These are phyloP conservation scores for Zygaena filipendulae DNA, from an alignment of 2,888 invertebrate genomes.

Conservation along the genomic window DNA sequence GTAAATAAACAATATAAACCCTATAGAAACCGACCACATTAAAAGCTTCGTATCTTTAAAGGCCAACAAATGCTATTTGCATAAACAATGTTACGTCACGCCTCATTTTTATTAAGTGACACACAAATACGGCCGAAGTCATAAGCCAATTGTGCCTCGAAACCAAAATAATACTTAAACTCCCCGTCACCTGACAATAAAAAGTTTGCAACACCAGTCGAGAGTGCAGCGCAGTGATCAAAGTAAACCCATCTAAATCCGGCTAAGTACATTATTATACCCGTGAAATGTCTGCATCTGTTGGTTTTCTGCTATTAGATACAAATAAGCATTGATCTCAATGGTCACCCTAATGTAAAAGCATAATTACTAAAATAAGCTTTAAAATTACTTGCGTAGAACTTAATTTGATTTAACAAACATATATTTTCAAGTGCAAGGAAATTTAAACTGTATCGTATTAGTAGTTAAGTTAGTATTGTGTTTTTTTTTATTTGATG, in stretches of 20 bases:
- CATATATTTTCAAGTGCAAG: no score
- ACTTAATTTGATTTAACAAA: no score
- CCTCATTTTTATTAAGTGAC: no score
- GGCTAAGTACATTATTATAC: constrained; percentile 63
- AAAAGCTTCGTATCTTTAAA: no score
- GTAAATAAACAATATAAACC: no score
- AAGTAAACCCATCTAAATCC: constrained; percentile 56
- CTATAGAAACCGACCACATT: no score
- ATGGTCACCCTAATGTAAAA: constrained; percentile 32
- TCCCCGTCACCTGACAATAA: constrained; percentile 28
- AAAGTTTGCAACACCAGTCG: constrained; percentile 18
- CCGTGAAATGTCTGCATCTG: constrained; percentile 67
- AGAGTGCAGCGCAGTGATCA: constrained; percentile 43
- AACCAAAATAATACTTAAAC: constrained; percentile 26
- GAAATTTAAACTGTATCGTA: no score
- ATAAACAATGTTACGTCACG: constrained; percentile 32
- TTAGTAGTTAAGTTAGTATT: no score
- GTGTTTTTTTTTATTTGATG: no score
- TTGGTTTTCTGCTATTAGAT: constrained; percentile 64
- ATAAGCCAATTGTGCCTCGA: constrained; percentile 32
- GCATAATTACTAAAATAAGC: no score
- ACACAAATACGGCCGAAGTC: constrained; percentile 14
- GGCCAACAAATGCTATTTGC: no score
- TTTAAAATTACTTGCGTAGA: no score
- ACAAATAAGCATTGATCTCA: constrained; percentile 60